Conservation (phyloP, 2,888 invertebrate genomes). For the Gasteruption jaculator region DNA sequence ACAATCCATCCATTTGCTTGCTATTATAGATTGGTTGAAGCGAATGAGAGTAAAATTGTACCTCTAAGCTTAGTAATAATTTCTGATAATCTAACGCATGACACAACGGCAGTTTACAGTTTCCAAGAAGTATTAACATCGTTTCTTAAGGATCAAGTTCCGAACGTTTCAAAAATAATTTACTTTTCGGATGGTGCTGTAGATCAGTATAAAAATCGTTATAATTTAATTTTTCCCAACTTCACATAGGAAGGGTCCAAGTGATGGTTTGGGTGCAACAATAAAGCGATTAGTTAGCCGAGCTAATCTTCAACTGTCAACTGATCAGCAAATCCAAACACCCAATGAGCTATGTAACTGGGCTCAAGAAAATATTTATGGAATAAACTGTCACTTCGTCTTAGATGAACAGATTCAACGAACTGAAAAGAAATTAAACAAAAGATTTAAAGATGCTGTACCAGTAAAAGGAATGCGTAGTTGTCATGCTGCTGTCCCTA, state of each 20-base stretch:
- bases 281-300: slow-evolving; percentile 12
- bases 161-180: slow-evolving; percentile 10
- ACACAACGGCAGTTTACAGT: slow-evolving; percentile 16
- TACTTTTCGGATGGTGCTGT: slow-evolving; percentile 21
- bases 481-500: slow-evolving; percentile 16
- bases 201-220: slow-evolving; percentile 15
- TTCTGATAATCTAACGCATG: slow-evolving; percentile 20
- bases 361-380: slow-evolving; percentile 14
- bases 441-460: slow-evolving; percentile 14
- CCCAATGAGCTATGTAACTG: slow-evolving; percentile 15
- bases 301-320: slow-evolving; percentile 15
- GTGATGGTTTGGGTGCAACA: slow-evolving; percentile 17
- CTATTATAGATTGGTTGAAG: slow-evolving; percentile 14
- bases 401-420: slow-evolving; percentile 10
- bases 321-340: slow-evolving; percentile 18
- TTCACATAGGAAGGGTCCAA: slow-evolving; percentile 13
- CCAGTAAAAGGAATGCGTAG: slow-evolving; percentile 15
- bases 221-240: slow-evolving; percentile 12
- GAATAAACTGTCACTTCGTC: slow-evolving; percentile 14
- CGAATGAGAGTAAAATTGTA: slow-evolving; percentile 10
- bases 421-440: slow-evolving; percentile 11
- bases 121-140: slow-evolving; percentile 13
- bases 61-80: slow-evolving; percentile 20
- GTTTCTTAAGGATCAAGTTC: slow-evolving; percentile 15
- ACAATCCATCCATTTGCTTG: slow-evolving; percentile 21